phyloP scores from a whole-genome alignment of 2,888 invertebrate species.

The Polydrusus tereticollis region DNA sequence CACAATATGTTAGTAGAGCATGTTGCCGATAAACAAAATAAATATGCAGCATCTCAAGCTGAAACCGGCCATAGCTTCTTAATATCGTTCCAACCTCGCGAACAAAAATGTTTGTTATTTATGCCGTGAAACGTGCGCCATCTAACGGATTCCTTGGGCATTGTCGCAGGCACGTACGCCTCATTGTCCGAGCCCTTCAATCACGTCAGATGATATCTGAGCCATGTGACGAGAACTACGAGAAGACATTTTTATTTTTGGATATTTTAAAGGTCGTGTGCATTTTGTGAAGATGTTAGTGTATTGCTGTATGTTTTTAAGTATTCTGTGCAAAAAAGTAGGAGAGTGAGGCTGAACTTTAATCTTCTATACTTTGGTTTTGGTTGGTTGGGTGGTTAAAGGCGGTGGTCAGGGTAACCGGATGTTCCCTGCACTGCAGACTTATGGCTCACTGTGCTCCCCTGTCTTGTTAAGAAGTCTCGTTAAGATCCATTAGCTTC shows the following conservation, averaged over 20 bases:
- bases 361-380: too few species aligned
- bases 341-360: too few species aligned
- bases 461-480: too few species aligned
- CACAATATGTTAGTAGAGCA: too few species aligned
- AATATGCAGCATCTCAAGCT: background rate
- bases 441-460: too few species aligned
- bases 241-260: conserved; percentile 31
- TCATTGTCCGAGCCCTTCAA: conserved; percentile 51
- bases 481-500: too few species aligned
- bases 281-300: background rate
- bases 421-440: too few species aligned
- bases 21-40: too few species aligned
- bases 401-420: too few species aligned
- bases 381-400: too few species aligned
- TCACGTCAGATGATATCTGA: conserved; percentile 36
- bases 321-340: too few species aligned
- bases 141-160: conserved; percentile 51
- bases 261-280: conserved; percentile 16
- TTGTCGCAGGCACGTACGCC: conserved; percentile 53
- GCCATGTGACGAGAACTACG: conserved; percentile 33
- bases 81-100: conserved; percentile 36
- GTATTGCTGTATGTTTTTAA: background rate
- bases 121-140: conserved; percentile 35
- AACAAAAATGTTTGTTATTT: conserved; percentile 48
- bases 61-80: conserved; percentile 17